Conservation (phyloP, 2,797 vertebrate species). For the Clarias fuscus region DNA sequence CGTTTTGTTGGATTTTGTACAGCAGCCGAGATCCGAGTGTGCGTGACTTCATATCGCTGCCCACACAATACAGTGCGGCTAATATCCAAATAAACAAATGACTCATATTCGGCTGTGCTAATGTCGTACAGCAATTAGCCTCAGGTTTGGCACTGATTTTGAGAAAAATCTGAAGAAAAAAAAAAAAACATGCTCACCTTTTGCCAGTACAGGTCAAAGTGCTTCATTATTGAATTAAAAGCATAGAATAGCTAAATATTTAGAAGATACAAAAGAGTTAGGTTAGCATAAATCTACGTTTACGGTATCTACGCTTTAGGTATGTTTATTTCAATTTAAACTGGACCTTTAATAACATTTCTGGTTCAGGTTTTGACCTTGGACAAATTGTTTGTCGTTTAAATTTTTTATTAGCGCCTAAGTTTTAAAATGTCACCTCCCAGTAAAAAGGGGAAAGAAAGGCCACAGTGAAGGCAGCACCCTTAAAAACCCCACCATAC, state of each 20-base stretch:
- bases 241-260: neutral
- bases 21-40: constrained; percentile 20
- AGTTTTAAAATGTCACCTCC: constrained; percentile 1
- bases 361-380: too few species aligned
- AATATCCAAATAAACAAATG: constrained; percentile 45
- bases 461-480: neutral
- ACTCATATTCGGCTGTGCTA: constrained; percentile 16
- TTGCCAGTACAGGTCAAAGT: neutral
- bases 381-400: neutral
- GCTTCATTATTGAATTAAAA: neutral
- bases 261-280: neutral
- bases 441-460: neutral
- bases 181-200: neutral
- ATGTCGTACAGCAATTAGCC: neutral
- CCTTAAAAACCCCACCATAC: constrained; percentile 14
- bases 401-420: neutral
- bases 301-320: too few species aligned
- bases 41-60: constrained; percentile 31
- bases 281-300: neutral
- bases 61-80: constrained; percentile 22
- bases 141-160: constrained; percentile 3
- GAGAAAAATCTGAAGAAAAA: neutral
- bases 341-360: neutral
- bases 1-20: constrained; percentile 32
- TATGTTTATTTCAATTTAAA: neutral